A percentile compares a stretch with the other conserved stretches of the same genome.
Conservation (phyloP, 1,140 invertebrate genomes). For the Lanistes nyassanus region DNA sequence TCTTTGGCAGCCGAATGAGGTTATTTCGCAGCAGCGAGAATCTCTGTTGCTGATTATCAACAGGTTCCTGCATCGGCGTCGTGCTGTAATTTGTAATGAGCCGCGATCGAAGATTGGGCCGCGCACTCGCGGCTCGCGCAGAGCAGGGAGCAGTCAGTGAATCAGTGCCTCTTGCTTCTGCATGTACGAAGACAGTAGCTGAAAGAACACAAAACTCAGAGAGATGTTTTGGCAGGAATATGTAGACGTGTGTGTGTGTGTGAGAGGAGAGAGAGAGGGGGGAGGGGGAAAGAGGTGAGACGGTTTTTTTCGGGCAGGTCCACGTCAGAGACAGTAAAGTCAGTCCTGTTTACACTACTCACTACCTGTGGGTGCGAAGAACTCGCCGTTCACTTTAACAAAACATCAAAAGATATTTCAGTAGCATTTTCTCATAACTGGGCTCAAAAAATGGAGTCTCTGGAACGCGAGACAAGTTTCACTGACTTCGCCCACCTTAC, state of each 20-base stretch:
- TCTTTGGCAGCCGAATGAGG: not conserved
- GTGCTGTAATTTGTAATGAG: not conserved
- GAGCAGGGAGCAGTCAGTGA: not conserved
- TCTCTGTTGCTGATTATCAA: too few species aligned
- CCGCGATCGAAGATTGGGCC: not conserved
- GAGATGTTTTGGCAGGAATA: too few species aligned
- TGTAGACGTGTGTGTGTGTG: conserved; percentile 6
- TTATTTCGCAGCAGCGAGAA: not conserved
- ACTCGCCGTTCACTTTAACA: too few species aligned
- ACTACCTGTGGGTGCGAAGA: too few species aligned
- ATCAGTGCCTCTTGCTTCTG: not conserved
- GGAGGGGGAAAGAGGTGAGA: not conserved
- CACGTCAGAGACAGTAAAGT: too few species aligned
- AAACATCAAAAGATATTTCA: too few species aligned
- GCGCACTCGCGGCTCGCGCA: conserved; percentile 15
- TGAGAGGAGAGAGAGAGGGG: not conserved
- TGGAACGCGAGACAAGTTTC: too few species aligned
- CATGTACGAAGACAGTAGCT: not conserved
- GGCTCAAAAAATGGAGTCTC: too few species aligned
- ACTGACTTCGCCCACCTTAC: too few species aligned
- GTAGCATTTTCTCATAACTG: too few species aligned
- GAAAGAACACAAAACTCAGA: not conserved
- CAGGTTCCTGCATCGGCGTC: not conserved
- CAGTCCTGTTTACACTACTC: too few species aligned
- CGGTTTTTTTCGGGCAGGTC: too few species aligned